Base-by-base conservation (phyloP, 2,113 vertebrate species). In the Rhipidura dahli region DNA sequence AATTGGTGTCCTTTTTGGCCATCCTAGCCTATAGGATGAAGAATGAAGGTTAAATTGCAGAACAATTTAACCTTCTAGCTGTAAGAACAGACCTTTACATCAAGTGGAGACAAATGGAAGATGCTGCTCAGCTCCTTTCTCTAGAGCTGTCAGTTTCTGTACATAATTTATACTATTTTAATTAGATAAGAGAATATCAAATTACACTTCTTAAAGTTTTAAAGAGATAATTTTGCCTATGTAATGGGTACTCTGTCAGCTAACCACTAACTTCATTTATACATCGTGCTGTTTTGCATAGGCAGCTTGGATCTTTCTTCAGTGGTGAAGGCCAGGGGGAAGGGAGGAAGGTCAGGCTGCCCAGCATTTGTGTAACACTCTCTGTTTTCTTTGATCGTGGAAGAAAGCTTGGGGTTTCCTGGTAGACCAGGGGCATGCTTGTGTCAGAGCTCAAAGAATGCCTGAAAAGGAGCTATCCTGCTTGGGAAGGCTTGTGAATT, bases 131-230 rank as follows among this genome's bases (percentile, higher is more conserved):
- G 42, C 84, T 86, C 16, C 42, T 83, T 83, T 71, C 75, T 87
- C 81, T 79, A 76, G 81, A 79, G 23, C 61, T 87, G 40, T 73
- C 15, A 0, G 18, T 31, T 93, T 91, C 53, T 56, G 20, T 92
- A 31, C 42, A 27, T 39, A 76, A 72, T 89, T 79, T 91, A 31
- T 95, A 64, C 83, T 93, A 86, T 82, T 94, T 92, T 91, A 91
- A 89, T 94, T 87, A 75, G 49, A 37, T 83, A 90, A 80, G 82
- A 90, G 44, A 95, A 76, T 91, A 87, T 75, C 20, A 75, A 89
- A 89, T 87, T 78, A 71, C 30, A 37, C 42, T 75, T 89, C 37
- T 87, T 87, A 70, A 4, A 72, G 44, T 75, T 71, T 85, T 82
- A 68, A 88, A 86, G 83, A 84, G 27, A 12, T 35, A 50, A 71